Evolutionary conservation across 2,113 vertebrate species (phyloP).

Genomic region (Plecturocebus donacophilus): DNA sequence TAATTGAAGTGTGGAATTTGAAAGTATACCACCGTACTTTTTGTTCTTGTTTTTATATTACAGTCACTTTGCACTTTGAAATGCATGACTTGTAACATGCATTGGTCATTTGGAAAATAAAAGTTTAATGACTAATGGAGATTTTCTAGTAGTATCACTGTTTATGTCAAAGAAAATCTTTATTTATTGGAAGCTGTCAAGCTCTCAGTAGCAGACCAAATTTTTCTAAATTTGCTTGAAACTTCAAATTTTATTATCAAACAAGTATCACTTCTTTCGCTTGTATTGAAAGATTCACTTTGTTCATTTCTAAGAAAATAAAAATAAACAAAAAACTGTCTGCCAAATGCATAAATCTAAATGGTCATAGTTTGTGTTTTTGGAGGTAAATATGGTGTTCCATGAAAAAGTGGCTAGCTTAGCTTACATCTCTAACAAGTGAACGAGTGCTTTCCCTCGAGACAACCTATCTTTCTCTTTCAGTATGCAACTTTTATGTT

Average conservation of each 20-base stretch:
- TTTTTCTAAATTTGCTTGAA: not conserved
- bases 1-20: not conserved
- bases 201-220: not conserved
- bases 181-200: not conserved
- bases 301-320: not conserved
- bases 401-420: not conserved
- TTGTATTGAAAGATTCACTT: not conserved
- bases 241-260: not conserved
- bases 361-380: not conserved
- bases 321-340: not conserved
- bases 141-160: not conserved
- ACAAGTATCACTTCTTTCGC: not conserved
- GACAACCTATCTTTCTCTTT: not conserved
- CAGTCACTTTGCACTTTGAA: not conserved
- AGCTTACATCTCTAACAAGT: not conserved
- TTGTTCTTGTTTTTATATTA: not conserved
- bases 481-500: not conserved
- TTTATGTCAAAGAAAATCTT: not conserved
- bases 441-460: not conserved
- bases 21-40: not conserved
- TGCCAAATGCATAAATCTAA: too few species aligned
- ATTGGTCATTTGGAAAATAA: not conserved
- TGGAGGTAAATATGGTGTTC: not conserved
- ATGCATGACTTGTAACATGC: not conserved
- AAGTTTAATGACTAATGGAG: not conserved